phyloP scores from a whole-genome alignment of 2,113 vertebrate species.

The Bolborhynchus lineola region DNA sequence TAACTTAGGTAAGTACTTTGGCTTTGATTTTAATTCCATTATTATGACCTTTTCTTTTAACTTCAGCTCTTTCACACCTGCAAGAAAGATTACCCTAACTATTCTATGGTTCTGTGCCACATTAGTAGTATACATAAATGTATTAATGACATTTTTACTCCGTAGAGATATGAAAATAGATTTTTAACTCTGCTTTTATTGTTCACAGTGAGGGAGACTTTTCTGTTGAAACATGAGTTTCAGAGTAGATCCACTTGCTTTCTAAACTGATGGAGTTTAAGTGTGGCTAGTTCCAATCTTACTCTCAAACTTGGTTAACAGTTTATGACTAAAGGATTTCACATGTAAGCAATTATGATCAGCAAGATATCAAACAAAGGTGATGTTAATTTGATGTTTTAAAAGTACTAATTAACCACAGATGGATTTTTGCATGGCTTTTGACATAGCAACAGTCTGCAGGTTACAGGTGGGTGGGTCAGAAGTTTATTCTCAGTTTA shows the following conservation, averaged over 20 bases:
- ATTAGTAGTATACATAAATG: neutral
- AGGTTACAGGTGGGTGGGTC: neutral
- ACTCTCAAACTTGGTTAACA: neutral
- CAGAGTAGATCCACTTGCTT: neutral
- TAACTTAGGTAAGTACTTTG: neutral
- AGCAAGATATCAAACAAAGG: neutral
- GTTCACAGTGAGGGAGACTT: neutral
- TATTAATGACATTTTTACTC: neutral
- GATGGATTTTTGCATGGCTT: neutral
- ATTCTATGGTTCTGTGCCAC: neutral
- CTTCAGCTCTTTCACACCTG: neutral
- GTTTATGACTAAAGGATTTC: neutral
- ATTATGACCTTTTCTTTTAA: neutral
- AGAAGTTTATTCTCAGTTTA: neutral
- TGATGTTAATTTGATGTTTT: neutral
- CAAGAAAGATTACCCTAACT: neutral
- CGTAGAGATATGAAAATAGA: neutral
- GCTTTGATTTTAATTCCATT: neutral
- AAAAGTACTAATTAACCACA: neutral
- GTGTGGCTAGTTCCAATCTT: neutral
- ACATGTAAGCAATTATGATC: neutral
- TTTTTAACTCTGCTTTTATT: neutral
- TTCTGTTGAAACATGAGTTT: fast-evolving
- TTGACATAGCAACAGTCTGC: neutral
- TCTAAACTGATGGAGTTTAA: neutral